A percentile compares a stretch with the other conserved stretches of the same genome.
Conservation (phyloP, 1,140 invertebrate species). For the Propsilocerus akamusi region DNA sequence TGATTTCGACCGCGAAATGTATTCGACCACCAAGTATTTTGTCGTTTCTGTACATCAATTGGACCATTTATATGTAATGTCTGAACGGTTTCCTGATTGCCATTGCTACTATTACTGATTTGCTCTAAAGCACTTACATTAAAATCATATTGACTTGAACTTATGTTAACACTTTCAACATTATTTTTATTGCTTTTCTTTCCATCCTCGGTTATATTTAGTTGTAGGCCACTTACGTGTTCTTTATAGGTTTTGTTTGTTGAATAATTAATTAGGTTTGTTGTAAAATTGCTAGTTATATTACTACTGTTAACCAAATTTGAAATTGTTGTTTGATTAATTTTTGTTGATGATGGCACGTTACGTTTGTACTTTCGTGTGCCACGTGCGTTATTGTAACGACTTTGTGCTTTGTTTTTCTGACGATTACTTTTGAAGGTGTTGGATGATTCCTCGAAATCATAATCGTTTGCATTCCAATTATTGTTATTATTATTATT, state of each 20-base stretch:
- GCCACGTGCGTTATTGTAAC: background rate
- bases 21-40: slow-evolving; percentile 6
- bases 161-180: slow-evolving; percentile 1
- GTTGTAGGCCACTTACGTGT: slow-evolving; percentile 3
- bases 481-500: background rate
- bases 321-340: background rate
- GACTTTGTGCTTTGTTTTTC: background rate
- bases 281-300: background rate
- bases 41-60: slow-evolving; percentile 2
- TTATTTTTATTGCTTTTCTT: slow-evolving; percentile 1
- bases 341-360: background rate
- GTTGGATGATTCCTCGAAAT: too few species aligned
- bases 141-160: slow-evolving; percentile 6
- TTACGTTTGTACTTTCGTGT: background rate
- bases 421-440: background rate
- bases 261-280: background rate
- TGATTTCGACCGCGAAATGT: background rate
- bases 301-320: slow-evolving; percentile 2
- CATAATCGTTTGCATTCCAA: background rate
- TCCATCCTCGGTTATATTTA: background rate
- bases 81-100: background rate
- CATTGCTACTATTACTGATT: slow-evolving; percentile 3
- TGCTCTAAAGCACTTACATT: slow-evolving; percentile 8
- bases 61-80: background rate
- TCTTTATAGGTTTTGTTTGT: background rate